Evolutionary conservation across 2,888 invertebrate species (phyloP), one percentile per base, ranked within the genome.

Genomic region (Pegoplata infirma): DNA sequence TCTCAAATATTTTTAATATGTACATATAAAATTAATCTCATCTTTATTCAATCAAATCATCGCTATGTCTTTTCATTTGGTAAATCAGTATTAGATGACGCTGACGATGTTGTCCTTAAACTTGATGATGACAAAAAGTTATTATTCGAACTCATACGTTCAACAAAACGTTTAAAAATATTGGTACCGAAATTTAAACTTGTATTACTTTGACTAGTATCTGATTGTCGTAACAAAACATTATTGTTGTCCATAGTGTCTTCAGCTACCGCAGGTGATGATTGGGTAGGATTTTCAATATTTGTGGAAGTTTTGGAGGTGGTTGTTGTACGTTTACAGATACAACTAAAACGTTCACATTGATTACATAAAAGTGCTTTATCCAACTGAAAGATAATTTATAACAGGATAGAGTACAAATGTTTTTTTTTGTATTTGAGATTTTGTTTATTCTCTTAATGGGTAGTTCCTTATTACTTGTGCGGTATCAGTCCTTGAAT

Each of bases 271-370:
- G 46, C 47, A 16, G 4, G 8, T 4, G 44, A 40, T n/a, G 49
- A 44, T 47, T 49, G 55, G 10, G 19, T 25, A 55, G 40, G 71
- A 51, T 68, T 76, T 55, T 67, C 28, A 59, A 21, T 67, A 49
- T 75, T 53, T 12, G 61, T 55, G 25, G 16, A 23, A 14, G 64
- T 21, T 56, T 7, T 46, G 36, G 28, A 32, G 63, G 47, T 21
- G 17, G 53, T 8, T 17, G 67, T 64, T 12, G 80, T 72, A 80
- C 85, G 87, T 75, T 87, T 86, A 79, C 89, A 89, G 82, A 86
- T 82, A 85, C 89, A 89, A 85, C 89, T 89, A 87, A 89, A 89
- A 83, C 86, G 89, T 84, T 87, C 84, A 86, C 89, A 89, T 44
- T 86, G 86, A 81, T 86, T 85, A 86, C 89, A 89, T 84, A 88